phyloP scores from a whole-genome alignment of 2,888 invertebrate genomes.

The Chirona hameri region DNA sequence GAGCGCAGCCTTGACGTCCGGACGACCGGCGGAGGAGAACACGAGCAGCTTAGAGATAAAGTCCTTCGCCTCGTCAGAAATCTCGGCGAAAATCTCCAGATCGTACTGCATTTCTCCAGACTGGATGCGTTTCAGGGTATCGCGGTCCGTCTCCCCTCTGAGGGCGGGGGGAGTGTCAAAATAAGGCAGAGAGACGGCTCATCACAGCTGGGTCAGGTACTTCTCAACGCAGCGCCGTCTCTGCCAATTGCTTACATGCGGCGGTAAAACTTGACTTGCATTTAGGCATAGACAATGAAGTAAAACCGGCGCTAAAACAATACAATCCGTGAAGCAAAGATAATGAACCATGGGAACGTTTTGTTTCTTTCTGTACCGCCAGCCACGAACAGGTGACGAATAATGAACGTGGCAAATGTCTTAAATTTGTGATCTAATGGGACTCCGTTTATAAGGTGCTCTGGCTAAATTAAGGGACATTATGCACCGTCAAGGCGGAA shows the following conservation, averaged over 20 bases:
- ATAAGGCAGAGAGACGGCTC: background rate
- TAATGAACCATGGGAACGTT: no score
- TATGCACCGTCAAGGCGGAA: background rate
- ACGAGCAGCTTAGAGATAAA: conserved; percentile 79
- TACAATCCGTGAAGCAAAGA: no score
- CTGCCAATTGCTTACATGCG: no score
- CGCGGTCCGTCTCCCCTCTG: conserved; percentile 75
- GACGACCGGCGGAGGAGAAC: conserved; percentile 49
- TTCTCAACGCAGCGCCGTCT: background rate
- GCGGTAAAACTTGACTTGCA: no score
- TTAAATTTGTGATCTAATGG: no score
- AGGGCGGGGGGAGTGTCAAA: background rate
- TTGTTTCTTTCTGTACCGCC: no score
- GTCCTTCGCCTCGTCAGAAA: conserved; percentile 81
- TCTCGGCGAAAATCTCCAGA: conserved; percentile 49
- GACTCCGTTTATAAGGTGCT: no score
- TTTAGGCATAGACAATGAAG: no score
- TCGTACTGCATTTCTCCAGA: conserved; percentile 49
- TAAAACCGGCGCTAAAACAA: no score
- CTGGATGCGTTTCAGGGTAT: conserved; percentile 67
- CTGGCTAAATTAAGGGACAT: no score
- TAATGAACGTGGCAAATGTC: no score
- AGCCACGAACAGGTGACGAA: no score
- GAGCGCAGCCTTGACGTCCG: conserved; percentile 72
- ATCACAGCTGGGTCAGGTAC: background rate